Conservation (phyloP, 2,113 vertebrate species). For the Platichthys stellatus region DNA sequence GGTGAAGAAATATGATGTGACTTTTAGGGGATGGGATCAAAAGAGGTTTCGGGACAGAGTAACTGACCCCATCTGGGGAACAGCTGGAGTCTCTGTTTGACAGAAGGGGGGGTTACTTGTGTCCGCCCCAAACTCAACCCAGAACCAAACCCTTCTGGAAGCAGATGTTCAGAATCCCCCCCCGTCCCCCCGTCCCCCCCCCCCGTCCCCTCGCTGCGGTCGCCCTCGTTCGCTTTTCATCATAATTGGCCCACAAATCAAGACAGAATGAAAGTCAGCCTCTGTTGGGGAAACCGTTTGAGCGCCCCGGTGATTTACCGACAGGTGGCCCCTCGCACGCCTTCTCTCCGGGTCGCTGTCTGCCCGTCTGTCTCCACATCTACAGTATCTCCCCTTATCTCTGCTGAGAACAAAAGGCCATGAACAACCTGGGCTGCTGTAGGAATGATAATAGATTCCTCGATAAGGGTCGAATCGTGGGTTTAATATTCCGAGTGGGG, state of each 20-base stretch:
- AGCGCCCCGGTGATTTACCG: constrained; percentile 38
- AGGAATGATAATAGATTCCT: constrained; percentile 32
- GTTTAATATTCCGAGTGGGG: constrained; percentile 10
- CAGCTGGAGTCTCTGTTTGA: constrained; percentile 62
- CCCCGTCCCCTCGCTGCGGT: constrained; percentile 23
- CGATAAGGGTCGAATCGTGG: no score
- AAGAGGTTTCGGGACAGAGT: constrained; percentile 14
- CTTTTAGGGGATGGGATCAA: constrained; percentile 44
- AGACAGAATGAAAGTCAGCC: constrained; percentile 51
- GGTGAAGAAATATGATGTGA: neutral
- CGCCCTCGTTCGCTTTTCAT: constrained; percentile 42
- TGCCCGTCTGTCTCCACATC: constrained; percentile 41
- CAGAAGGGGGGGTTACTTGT: constrained; percentile 41
- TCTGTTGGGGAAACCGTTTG: constrained; percentile 49
- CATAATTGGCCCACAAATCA: constrained; percentile 64
- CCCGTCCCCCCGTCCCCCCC: neutral
- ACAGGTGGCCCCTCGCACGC: constrained; percentile 8
- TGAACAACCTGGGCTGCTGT: constrained; percentile 5
- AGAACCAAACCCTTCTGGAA: constrained; percentile 32
- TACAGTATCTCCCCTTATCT: constrained; percentile 61
- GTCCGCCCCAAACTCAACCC: constrained; percentile 30
- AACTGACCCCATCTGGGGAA: constrained; percentile 50
- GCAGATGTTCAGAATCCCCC: constrained; percentile 61
- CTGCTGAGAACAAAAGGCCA: constrained; percentile 43
- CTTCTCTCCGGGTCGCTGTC: constrained; percentile 25